Percentiles rank a stretch among this genome's conserved stretches.
Evolutionary conservation across 2,888 invertebrate species (phyloP).

Genomic region (Synergus umbraculus): DNA sequence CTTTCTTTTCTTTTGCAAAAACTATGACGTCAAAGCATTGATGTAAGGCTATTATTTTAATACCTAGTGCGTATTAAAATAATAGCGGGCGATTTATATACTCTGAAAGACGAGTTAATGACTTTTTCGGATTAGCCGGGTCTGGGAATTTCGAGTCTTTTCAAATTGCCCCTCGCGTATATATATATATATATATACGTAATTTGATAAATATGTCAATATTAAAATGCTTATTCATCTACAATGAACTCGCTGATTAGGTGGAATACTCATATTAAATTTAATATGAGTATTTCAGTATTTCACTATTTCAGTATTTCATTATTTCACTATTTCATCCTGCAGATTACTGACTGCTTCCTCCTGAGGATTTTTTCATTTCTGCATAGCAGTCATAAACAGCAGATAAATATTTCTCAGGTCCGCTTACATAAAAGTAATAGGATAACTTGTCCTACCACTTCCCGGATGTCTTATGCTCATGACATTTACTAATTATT

Average conservation of each 20-base stretch:
- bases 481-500: slow-evolving; percentile 25
- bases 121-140: background rate
- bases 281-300: background rate
- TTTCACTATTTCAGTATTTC: background rate
- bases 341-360: slow-evolving; percentile 7
- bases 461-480: slow-evolving; percentile 24
- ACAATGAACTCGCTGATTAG: slow-evolving; percentile 10
- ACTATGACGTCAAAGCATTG: too few relatives aligned
- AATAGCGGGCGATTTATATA: background rate
- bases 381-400: slow-evolving; percentile 17
- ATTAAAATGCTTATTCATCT: slow-evolving; percentile 25
- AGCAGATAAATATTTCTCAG: slow-evolving; percentile 29
- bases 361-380: background rate
- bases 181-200: background rate
- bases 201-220: slow-evolving; percentile 12
- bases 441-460: slow-evolving; percentile 30
- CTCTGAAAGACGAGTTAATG: background rate
- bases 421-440: slow-evolving; percentile 33
- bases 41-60: background rate
- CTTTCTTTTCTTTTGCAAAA: too few relatives aligned
- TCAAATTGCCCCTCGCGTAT: background rate
- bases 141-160: too few relatives aligned
- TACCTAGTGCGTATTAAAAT: background rate
- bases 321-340: slow-evolving; percentile 29
- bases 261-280: background rate